Evolutionary conservation across 2,888 invertebrate species (phyloP), one percentile per base, ranked within the genome.

Genomic region (Sympetrum striolatum): DNA sequence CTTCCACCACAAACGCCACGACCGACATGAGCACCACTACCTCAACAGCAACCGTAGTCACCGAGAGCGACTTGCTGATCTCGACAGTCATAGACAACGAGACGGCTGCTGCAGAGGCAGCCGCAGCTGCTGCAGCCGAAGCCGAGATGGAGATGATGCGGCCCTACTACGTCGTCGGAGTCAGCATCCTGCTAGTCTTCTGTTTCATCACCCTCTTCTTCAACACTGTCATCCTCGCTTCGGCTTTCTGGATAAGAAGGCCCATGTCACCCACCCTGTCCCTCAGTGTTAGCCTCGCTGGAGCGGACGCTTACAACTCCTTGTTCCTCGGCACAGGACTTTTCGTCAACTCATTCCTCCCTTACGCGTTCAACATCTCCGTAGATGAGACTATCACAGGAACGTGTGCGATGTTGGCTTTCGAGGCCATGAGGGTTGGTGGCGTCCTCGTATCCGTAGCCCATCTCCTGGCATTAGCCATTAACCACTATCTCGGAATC

Each of bases 401-500:
- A 92, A 25, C 80, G 0, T 94, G 94, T 90, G 91, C 92, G 79
- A 90, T 91, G 14, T 92, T 94, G 81, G 92, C 92, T 2, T 81
- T 94, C 48, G 94, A 94, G 92, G 94, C 93, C 4, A 93, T 94
- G 90, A 93, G 96, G 91, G 93, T 96, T 90, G 95, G 95, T 31
- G 95, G 95, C 4, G 94, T 96, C 90, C 94, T 96, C 80, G 95
- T 96, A 31, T 96, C 96, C 0, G 96, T 96, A 18, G 94, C 95
- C 80, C 96, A 96, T 92, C 94, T 96, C 4, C 93, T 96, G 64
- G 95, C 95, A 0, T 93, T 96, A 48, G 96, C 96, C 53, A 93
- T 96, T 91, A 96, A 96, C 93, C 96, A 96, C 93, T 96, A 96
- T 93, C 93, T 96, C 79, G 96, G 96, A 31, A 96, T 96, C 91